Percentiles rank a stretch among this genome's conserved stretches.
Conservation (phyloP, 2,888 invertebrate genomes). For the Alsophila aescularia region DNA sequence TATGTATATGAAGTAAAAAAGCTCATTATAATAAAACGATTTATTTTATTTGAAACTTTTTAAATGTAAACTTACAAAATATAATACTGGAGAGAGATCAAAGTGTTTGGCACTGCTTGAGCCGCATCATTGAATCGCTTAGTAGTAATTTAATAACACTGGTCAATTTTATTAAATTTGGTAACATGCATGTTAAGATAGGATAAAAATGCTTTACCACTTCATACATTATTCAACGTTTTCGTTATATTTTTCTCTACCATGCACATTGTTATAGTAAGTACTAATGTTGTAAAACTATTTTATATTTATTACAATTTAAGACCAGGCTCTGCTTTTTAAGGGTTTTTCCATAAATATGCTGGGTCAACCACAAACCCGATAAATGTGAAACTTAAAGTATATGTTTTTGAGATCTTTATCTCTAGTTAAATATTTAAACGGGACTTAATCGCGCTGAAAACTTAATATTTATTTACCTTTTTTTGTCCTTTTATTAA, state of each 20-base stretch:
- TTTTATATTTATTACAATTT: background rate
- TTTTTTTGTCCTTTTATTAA: no score
- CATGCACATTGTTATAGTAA: background rate
- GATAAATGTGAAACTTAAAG: no score
- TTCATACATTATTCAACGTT: background rate
- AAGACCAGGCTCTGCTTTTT: no score
- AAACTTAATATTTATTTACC: no score
- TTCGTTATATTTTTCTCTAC: background rate
- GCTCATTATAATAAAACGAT: conserved; percentile 59
- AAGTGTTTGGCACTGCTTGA: conserved; percentile 65
- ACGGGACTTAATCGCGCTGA: no score
- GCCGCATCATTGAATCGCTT: conserved; percentile 43
- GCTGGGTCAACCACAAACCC: no score
- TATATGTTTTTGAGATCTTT: no score
- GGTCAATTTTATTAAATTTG: conserved; percentile 21
- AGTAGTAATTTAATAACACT: conserved; percentile 20
- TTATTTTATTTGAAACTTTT: conserved; percentile 62
- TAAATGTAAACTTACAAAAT: conserved; percentile 74
- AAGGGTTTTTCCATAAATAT: no score
- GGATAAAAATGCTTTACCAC: background rate
- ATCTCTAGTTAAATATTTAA: no score
- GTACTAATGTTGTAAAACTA: background rate
- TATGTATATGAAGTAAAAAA: background rate
- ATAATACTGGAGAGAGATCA: conserved; percentile 59
- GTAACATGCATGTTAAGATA: background rate